These are phyloP conservation scores for Prolemur simus DNA, from an alignment of 2,113 vertebrate species.

Conservation along the genomic window DNA sequence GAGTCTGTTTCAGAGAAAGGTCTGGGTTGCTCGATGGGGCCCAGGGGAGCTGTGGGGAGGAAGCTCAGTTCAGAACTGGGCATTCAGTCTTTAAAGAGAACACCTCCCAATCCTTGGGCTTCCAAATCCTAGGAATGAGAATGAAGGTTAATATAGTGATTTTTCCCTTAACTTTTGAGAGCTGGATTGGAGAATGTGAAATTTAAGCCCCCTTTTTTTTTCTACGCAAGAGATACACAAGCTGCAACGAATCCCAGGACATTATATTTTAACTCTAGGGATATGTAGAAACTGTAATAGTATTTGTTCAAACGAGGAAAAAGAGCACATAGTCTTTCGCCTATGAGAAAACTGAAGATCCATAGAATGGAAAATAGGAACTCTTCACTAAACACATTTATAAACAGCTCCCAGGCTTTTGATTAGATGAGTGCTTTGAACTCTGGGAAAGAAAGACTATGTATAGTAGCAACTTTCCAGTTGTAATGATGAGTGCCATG, in stretches of 20 bases:
- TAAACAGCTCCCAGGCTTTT: neutral
- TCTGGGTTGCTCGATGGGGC: neutral
- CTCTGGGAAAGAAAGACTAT: conserved; percentile 21
- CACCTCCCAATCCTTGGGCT: conserved; percentile 14
- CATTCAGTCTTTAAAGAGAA: conserved; percentile 60
- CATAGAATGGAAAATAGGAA: neutral
- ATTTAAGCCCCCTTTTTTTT: neutral
- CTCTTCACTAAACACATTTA: neutral
- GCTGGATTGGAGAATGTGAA: conserved; percentile 29
- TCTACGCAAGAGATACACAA: neutral
- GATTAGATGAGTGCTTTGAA: neutral
- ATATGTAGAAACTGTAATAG: neutral
- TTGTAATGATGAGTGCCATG: neutral
- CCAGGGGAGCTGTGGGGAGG: neutral
- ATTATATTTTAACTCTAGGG: neutral
- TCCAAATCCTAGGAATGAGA: conserved; percentile 16
- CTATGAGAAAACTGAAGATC: neutral
- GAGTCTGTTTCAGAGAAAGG: neutral
- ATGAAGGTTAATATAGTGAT: neutral
- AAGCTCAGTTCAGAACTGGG: conserved; percentile 49
- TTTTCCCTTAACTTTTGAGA: conserved; percentile 34
- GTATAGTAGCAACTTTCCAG: neutral
- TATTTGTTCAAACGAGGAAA: neutral
- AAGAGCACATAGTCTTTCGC: neutral
- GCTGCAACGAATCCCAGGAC: neutral